Base-by-base conservation (phyloP, 2,797 vertebrate genomes). In the Aldrovandia affinis region DNA sequence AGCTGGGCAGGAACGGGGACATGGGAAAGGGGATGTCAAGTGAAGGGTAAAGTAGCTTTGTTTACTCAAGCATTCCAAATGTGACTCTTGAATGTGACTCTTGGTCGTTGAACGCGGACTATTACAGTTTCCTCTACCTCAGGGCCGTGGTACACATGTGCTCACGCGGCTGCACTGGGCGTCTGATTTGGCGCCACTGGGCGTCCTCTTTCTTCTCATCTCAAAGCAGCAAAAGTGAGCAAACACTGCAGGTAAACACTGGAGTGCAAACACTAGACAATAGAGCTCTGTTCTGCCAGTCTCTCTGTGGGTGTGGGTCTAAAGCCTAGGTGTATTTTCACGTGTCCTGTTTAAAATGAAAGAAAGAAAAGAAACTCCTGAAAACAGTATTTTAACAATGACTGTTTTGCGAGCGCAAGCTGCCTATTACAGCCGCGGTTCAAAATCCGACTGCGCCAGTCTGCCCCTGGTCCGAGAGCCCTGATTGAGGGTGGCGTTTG, bases 181-280 rank as follows among this genome's bases (percentile, higher is more conserved):
- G 75, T 12, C 36, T 82, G 68, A 25, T 82, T 81, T 86, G 81
- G 89, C 82, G 87, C 89, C 88, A 88, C 82, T 63, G 63, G 70
- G 39, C 39, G 22, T 18, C 36, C 70, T 7, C 22, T 25, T 7
- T n/a, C 8, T n/a, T n/a, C 42, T 42, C 15, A 42, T 77, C 9
- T n/a, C 33, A 36, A 22, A 77, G 22, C 2, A 33, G 30, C 33
- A 20, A 7, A 14, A n/a, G 1, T n/a, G 42, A 77, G 33, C 10
- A 77, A 44, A 25, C 22, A 77, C 8, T n/a, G 39, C 39, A n/a
- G 68, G 36, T 47, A 47, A 77, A 77, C 25, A 77, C 39, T 18
- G 25, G 73, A 77, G 20, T n/a, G 73, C 73, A 44, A 77, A 77
- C 73, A 77, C 8, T 10, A n/a, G 22, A 44, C 73, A 77, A 80